These are phyloP conservation scores for Epinotia ramella DNA, from an alignment of 2,888 invertebrate species.

Conservation along the genomic window DNA sequence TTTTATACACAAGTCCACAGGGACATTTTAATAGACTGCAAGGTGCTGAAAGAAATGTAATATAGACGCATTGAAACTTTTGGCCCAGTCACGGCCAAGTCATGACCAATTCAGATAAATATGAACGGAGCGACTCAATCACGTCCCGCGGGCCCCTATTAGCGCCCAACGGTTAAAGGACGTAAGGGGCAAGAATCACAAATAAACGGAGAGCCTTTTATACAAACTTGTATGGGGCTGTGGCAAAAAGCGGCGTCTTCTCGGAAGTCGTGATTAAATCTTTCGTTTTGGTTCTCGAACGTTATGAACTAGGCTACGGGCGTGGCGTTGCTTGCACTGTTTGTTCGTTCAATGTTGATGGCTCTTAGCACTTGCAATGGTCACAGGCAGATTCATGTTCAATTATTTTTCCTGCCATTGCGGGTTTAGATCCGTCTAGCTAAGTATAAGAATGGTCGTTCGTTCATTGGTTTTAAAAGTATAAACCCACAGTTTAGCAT, in stretches of 20 bases:
- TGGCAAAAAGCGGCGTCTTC: slow-evolving; percentile 61
- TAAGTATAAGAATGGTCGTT: too few species aligned
- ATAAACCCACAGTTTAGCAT: too few species aligned
- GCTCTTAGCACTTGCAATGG: not conserved
- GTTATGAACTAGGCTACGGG: slow-evolving; percentile 6
- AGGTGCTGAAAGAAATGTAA: slow-evolving; percentile 24
- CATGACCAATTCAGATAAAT: slow-evolving; percentile 23
- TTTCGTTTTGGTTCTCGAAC: slow-evolving; percentile 64
- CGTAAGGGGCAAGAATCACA: not conserved
- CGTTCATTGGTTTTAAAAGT: too few species aligned
- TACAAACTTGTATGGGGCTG: slow-evolving; percentile 50
- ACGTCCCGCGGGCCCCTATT: slow-evolving; percentile 62
- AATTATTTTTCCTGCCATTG: not conserved
- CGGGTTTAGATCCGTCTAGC: too few species aligned
- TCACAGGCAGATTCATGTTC: not conserved
- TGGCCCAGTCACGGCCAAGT: slow-evolving; percentile 3
- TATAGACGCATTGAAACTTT: not conserved
- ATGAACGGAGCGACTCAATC: slow-evolving; percentile 47
- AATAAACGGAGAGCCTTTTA: slow-evolving; percentile 2
- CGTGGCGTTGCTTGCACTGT: not conserved
- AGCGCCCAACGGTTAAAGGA: slow-evolving; percentile 47
- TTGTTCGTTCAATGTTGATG: not conserved
- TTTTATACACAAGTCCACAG: not conserved
- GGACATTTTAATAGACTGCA: slow-evolving; percentile 21
- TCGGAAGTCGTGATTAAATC: slow-evolving; percentile 81